A percentile compares a stretch with the other conserved stretches of the same genome.
Conservation (phyloP, 1,140 invertebrate genomes). For the Dinoponera quadriceps region DNA sequence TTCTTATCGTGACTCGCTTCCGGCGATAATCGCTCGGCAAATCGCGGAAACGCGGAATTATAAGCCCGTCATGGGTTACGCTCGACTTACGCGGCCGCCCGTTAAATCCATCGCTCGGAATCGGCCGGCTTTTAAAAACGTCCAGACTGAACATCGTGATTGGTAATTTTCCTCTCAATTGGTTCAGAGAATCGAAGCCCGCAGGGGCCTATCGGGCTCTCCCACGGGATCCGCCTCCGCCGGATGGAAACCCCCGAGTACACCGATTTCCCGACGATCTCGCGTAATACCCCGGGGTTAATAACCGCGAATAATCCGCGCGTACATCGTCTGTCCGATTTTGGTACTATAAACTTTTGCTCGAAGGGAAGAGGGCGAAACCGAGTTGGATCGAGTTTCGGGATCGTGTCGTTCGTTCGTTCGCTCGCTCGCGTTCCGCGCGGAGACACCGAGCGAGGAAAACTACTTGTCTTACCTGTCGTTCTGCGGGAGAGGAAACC, state of each 20-base stretch:
- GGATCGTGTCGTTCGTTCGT: neutral
- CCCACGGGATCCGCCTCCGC: conserved; percentile 54
- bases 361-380: conserved; percentile 2
- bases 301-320: conserved; percentile 72
- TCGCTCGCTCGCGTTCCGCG: too few relatives aligned
- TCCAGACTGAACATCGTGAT: conserved; percentile 68
- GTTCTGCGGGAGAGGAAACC: conserved; percentile 92
- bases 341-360: conserved; percentile 8
- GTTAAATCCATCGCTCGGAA: conserved; percentile 65
- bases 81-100: conserved; percentile 27
- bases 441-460: neutral
- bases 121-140: conserved; percentile 69
- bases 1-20: conserved; percentile 7
- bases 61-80: neutral
- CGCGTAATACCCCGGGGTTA: conserved; percentile 67
- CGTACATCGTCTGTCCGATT: conserved; percentile 61
- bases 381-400: neutral
- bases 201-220: conserved; percentile 66
- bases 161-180: conserved; percentile 77
- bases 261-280: conserved; percentile 65
- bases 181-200: conserved; percentile 76
- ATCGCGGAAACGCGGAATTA: conserved; percentile 23
- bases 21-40: conserved; percentile 28
- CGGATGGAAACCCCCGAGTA: conserved; percentile 44
- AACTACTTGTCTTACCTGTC: conserved; percentile 83